Evolutionary conservation across 2,888 invertebrate species (phyloP), one percentile per base, ranked within the genome.

Genomic region (Drosophila colorata): DNA sequence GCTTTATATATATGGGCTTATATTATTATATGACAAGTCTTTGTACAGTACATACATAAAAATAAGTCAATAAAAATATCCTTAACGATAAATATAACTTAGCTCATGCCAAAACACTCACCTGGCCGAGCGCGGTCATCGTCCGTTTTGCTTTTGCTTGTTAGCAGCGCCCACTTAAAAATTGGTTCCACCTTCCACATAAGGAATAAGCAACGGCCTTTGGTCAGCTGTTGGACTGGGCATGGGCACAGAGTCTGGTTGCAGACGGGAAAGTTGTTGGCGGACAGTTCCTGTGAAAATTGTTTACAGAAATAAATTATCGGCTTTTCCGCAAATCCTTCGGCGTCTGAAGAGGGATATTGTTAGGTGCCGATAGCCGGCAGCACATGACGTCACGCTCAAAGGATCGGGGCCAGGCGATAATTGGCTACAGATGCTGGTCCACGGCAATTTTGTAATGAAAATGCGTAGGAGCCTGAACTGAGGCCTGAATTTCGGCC

Each of bases 291-390:
- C 72, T 74, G 73, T 64, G 79, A 88, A 82, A 85, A 81, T 41
- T 88, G 86, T 88, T 90, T 89, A 88, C 80, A 82, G 84, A 89
- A 78, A 90, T 90, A 90, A 88, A 88, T 89, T 80, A 80, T 72
- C 80, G 66, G 77, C 68, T 70, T 75, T 73, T 78, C 85, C 72
- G 75, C 68, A 87, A 82, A 69, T 67, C 63, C 57, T 61, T 49
- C 67, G 41, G 51, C 70, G 46, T 58, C n/a, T 35, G 63, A 16
- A 23, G 28, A 52, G 61, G 41, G 40, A 47, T 41, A 67, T 51
- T 23, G 18, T 41, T 57, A 76, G 78, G 78, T 76, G 75, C 69
- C 69, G 78, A 76, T 73, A 8, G 69, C 38, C 61, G 49, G 56
- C 69, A 51, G 67, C 72, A 86, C 66, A 88, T 80, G 87, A 86